Base-by-base conservation (phyloP, 2,797 vertebrate genomes). In the Lindbergichthys nudifrons region DNA sequence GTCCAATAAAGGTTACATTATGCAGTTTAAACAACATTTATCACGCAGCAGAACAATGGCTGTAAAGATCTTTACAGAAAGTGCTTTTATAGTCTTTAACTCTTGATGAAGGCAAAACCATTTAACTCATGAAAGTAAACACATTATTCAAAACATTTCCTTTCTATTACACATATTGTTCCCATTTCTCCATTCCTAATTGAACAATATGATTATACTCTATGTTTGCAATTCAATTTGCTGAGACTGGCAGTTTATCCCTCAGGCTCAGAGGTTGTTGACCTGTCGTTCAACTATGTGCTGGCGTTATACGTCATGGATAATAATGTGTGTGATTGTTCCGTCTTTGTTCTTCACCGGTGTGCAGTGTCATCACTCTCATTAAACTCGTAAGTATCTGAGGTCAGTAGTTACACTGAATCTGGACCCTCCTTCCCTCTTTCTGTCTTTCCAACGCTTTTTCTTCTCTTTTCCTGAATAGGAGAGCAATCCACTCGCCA, bases 21-120 rank as follows among this genome's bases (percentile, higher is more conserved):
- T 79, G 41, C 60, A 58, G 62, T 76, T 84, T 71, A 65, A 80
- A 79, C 70, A 76, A 19, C 9, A 52, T 68, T 78, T 85, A 77
- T 87, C 70, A 64, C 68, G 67, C 61, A 48, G 65, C 32, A 63
- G 66, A 83, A 86, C 67, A 87, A 82, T 68, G 67, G 74, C 59
- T 75, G n/a, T 85, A 78, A 88, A 81, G 21, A 5, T 47, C 46
- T 87, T 75, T 60, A 78, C 70, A 65, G 69, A 61, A 46, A 5
- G 47, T 54, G 18, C 48, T 84, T 84, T 87, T 77, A 84, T 70
- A 19, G 47, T 41, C 52, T 64, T 79, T 60, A 54, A 68, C 60
- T 70, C 39, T 50, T 57, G 36, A 61, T 66, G 19, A 5, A 62
- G 18, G 74, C 4, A 51, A 65, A 51, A 8, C 2, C 1, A 39